A percentile compares a stretch with the other conserved stretches of the same genome.
phyloP scores from a whole-genome alignment of 2,113 vertebrate species.

The Cricetomys ansorgei region DNA sequence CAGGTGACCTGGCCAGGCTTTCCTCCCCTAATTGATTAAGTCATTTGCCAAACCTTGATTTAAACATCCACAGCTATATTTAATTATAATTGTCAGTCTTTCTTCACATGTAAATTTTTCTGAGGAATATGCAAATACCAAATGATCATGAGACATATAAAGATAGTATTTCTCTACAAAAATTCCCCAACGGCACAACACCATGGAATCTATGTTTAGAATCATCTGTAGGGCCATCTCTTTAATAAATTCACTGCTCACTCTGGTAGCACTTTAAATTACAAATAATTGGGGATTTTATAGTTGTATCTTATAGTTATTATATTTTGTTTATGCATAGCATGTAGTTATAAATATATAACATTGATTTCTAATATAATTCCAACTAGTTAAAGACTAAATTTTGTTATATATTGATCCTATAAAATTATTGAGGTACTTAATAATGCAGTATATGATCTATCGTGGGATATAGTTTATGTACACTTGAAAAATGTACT shows the following conservation, averaged over 20 bases:
- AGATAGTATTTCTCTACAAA: conserved; percentile 48
- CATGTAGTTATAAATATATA: background rate
- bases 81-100: conserved; percentile 44
- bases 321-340: background rate
- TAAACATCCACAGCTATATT: background rate
- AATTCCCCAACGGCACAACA: background rate
- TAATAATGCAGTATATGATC: background rate
- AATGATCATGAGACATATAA: conserved; percentile 46
- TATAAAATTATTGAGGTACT: background rate
- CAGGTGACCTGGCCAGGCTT: background rate
- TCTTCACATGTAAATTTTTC: conserved; percentile 42
- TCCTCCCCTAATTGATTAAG: background rate
- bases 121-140: conserved; percentile 57
- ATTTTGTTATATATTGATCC: background rate
- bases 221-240: background rate
- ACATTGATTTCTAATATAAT: conserved; percentile 16
- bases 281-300: background rate
- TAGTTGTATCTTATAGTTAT: background rate
- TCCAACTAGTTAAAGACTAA: background rate
- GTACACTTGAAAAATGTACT: background rate
- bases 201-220: conserved; percentile 45
- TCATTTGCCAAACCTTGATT: background rate
- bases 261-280: background rate
- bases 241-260: background rate
- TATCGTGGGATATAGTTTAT: background rate